Percentiles rank a stretch among this genome's conserved stretches.
These are phyloP conservation scores for Ursus arctos DNA, from an alignment of 2,113 vertebrate genomes.

Conservation along the genomic window DNA sequence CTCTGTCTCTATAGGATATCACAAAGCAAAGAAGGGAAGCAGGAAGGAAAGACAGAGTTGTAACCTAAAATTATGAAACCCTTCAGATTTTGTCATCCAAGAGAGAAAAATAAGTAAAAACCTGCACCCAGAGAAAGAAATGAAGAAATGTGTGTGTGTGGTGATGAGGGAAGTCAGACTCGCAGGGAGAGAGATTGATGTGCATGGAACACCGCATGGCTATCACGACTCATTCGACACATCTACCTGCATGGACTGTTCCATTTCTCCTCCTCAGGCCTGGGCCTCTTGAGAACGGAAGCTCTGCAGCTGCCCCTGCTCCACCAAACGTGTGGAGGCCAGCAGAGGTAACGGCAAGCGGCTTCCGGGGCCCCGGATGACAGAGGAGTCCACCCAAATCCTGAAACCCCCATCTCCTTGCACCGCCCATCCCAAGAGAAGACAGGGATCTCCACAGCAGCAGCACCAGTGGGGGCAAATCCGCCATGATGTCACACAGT, in stretches of 20 bases:
- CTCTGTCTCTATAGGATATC: background rate
- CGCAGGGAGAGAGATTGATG: fast-evolving
- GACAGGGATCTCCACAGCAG: background rate
- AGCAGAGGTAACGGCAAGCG: background rate
- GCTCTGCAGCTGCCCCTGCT: background rate
- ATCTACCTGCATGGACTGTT: fast-evolving
- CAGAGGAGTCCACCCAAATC: background rate
- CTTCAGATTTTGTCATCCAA: background rate
- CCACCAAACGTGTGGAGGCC: background rate
- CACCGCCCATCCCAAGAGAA: too few species aligned
- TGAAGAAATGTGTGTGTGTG: background rate
- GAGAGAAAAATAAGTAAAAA: background rate
- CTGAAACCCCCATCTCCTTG: background rate
- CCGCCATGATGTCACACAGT: background rate
- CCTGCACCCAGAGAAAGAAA: background rate
- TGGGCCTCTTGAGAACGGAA: background rate
- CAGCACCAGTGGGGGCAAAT: background rate
- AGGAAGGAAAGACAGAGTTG: background rate
- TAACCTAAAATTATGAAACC: background rate
- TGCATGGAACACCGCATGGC: background rate
- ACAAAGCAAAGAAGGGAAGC: background rate
- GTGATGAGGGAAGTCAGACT: background rate
- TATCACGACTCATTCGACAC: too few species aligned
- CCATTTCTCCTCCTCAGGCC: too few species aligned
- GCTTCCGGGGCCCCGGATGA: background rate